Percentiles rank a stretch among this genome's conserved stretches.
phyloP scores from a whole-genome alignment of 2,888 invertebrate genomes.

The Koerneria pararmatus region DNA sequence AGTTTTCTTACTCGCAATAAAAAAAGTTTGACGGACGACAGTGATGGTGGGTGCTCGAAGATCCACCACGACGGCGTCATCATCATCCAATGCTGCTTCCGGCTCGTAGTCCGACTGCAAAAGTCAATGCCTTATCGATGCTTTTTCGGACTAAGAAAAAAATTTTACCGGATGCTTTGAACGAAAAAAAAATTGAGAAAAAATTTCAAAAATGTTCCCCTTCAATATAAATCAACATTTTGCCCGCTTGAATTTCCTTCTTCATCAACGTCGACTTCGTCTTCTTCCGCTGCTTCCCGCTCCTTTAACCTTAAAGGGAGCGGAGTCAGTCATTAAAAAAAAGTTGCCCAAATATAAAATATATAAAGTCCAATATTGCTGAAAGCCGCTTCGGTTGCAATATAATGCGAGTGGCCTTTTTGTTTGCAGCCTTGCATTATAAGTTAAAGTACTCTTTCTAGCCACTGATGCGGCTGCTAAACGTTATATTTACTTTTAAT shows the following conservation, averaged over 20 bases:
- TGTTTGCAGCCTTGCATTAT: no score
- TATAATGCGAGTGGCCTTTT: no score
- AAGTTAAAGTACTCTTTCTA: no score
- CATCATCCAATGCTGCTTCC: conserved; percentile 60
- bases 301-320: background rate
- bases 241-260: conserved; percentile 17
- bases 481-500: no score
- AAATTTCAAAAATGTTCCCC: no score
- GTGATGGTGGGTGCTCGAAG: conserved; percentile 52
- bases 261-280: conserved; percentile 13
- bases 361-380: background rate
- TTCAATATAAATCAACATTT: no score
- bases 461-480: no score
- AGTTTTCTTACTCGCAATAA: no score
- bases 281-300: conserved; percentile 13
- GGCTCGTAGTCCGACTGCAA: conserved; percentile 7
- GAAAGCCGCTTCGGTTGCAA: no score
- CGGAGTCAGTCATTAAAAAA: background rate
- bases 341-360: no score
- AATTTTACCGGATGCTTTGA: background rate
- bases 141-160: background rate
- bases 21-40: no score
- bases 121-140: background rate
- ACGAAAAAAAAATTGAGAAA: no score
- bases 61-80: conserved; percentile 68